phyloP scores from a whole-genome alignment of 2,797 vertebrate species.

The Bradypodion pumilum region DNA sequence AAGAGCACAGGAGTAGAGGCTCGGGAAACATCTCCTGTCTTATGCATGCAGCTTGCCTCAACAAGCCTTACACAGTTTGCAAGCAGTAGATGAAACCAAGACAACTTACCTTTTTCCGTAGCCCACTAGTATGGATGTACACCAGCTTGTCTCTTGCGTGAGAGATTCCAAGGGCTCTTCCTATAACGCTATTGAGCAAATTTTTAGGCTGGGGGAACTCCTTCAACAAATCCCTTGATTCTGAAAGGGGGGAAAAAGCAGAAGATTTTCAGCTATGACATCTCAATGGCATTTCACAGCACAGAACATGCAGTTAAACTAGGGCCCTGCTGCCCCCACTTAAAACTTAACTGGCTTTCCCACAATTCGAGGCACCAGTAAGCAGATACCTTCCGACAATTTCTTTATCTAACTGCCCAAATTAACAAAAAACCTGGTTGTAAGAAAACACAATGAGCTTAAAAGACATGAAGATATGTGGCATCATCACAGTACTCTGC shows the following conservation, averaged over 20 bases:
- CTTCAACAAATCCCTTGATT: slow-evolving; percentile 81
- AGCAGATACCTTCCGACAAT: no score
- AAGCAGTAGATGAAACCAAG: no score
- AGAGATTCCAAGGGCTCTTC: slow-evolving; percentile 81
- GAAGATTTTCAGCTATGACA: not conserved
- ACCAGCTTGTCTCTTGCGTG: slow-evolving; percentile 85
- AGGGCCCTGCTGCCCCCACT: rapidly evolving
- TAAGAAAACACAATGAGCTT: not conserved
- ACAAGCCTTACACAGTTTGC: no score
- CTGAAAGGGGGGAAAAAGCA: slow-evolving; percentile 59
- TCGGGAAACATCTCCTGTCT: not conserved
- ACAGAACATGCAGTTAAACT: not conserved
- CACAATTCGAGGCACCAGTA: no score
- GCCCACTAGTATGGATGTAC: slow-evolving; percentile 85
- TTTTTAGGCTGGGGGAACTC: slow-evolving; percentile 92
- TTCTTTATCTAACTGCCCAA: no score
- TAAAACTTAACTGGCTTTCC: not conserved
- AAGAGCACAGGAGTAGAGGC: not conserved
- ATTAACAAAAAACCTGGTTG: not conserved
- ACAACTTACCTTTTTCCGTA: slow-evolving; percentile 83
- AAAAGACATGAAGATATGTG: no score
- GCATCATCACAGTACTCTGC: no score
- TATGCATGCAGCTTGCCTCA: rapidly evolving
- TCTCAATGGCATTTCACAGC: no score
- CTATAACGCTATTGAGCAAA: slow-evolving; percentile 84